Conservation (phyloP, 1,140 invertebrate genomes). For the Drosophila bocki region DNA sequence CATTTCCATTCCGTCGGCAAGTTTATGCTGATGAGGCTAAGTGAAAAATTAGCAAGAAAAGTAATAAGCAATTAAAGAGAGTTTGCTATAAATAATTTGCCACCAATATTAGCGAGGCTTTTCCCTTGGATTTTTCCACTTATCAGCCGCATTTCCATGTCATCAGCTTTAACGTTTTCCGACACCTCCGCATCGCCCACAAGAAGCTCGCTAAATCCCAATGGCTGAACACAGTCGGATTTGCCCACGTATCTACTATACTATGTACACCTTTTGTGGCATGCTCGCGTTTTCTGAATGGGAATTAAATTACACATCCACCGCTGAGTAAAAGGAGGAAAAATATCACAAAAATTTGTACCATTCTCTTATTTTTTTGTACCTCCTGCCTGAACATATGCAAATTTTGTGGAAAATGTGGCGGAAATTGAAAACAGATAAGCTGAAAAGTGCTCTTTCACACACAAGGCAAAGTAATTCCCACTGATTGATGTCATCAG, state of each 20-base stretch:
- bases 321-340: conserved; percentile 2
- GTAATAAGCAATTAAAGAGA: conserved; percentile 33
- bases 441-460: conserved; percentile 24
- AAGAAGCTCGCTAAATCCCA: conserved; percentile 8
- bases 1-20: conserved; percentile 26
- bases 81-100: background rate
- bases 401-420: conserved; percentile 29
- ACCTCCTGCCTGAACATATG: conserved; percentile 6
- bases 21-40: conserved; percentile 51
- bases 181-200: conserved; percentile 17
- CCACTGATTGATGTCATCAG: conserved; percentile 24
- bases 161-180: conserved; percentile 39
- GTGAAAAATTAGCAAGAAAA: conserved; percentile 42
- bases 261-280: conserved; percentile 14
- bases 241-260: conserved; percentile 1
- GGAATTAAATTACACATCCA: conserved; percentile 44
- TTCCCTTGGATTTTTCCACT: background rate
- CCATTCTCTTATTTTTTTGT: background rate
- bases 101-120: background rate
- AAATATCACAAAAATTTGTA: conserved; percentile 12
- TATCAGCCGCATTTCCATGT: conserved; percentile 43
- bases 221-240: conserved; percentile 15
- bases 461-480: conserved; percentile 19
- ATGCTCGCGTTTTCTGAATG: conserved; percentile 24
- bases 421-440: conserved; percentile 53